A percentile compares a stretch with the other conserved stretches of the same genome.
phyloP scores from a whole-genome alignment of 2,797 vertebrate genomes.

The Columba guinea region DNA sequence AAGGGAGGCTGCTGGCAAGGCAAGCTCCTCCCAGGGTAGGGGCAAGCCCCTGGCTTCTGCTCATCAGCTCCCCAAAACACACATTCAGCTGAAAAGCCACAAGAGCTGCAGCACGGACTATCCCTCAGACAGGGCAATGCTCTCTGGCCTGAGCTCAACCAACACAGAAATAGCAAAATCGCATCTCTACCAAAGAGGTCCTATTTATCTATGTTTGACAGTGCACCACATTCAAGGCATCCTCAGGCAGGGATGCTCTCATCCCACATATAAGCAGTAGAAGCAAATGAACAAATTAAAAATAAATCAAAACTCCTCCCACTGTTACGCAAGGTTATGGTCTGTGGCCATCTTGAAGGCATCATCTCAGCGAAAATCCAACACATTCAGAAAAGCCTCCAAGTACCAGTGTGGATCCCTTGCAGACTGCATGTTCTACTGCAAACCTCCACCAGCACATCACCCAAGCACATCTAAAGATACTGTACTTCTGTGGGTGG shows the following conservation, averaged over 20 bases:
- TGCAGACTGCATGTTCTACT: not conserved
- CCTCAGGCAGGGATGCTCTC: not conserved
- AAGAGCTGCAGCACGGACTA: not conserved
- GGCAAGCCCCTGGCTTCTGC: conserved; percentile 30
- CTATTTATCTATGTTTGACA: not conserved
- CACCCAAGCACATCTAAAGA: not conserved
- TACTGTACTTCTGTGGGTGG: not conserved
- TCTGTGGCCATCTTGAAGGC: not conserved
- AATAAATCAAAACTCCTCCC: not conserved
- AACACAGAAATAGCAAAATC: not conserved
- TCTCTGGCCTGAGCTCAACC: not conserved
- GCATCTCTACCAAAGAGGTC: not conserved
- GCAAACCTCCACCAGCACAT: not conserved
- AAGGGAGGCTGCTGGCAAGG: not conserved
- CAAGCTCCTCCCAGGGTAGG: conserved; percentile 46
- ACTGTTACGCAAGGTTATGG: accelerated
- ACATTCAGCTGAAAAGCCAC: conserved; percentile 41
- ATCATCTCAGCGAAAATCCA: not conserved
- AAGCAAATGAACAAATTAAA: not conserved
- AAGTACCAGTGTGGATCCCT: not conserved
- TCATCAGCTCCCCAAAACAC: conserved; percentile 61
- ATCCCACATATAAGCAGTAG: accelerated
- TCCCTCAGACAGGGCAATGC: not conserved
- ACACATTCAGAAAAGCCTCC: not conserved
- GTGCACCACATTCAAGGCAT: not conserved